These are phyloP conservation scores for Calephelis perditalis DNA, from an alignment of 2,888 invertebrate species.

Conservation along the genomic window DNA sequence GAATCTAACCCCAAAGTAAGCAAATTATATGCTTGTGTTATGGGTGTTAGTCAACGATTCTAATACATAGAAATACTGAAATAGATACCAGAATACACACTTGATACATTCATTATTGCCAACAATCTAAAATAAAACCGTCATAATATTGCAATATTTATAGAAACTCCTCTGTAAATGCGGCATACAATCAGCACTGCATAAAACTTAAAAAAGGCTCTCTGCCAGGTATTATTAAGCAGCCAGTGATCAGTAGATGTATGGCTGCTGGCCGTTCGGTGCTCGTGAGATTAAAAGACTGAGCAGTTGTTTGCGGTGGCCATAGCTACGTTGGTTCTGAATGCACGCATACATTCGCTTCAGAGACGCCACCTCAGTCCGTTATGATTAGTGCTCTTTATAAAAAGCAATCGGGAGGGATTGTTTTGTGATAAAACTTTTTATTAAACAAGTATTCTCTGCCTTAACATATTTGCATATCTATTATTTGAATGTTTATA, in stretches of 20 bases:
- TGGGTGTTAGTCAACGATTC: too few relatives aligned
- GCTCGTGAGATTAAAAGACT: constrained; percentile 67
- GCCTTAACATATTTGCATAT: too few relatives aligned
- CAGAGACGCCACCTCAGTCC: constrained; percentile 42
- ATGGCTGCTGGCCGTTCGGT: constrained; percentile 25
- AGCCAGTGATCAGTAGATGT: constrained; percentile 27
- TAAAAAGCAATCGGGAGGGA: constrained; percentile 32
- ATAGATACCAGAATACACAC: too few relatives aligned
- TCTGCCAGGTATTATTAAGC: constrained; percentile 25
- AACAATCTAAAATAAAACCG: background rate
- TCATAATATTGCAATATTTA: background rate
- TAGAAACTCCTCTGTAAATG: constrained; percentile 6
- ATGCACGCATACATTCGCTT: constrained; percentile 51
- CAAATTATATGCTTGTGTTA: too few relatives aligned
- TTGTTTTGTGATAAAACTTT: constrained; percentile 55
- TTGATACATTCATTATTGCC: too few relatives aligned
- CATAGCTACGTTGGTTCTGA: constrained; percentile 38
- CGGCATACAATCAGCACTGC: constrained; percentile 15
- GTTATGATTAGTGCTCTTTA: constrained; percentile 60
- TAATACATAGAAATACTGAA: too few relatives aligned
- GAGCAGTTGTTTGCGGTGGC: constrained; percentile 58
- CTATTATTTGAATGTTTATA: too few relatives aligned
- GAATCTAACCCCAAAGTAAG: too few relatives aligned
- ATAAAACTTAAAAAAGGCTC: constrained; percentile 23
- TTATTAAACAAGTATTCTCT: constrained; percentile 45